These are phyloP conservation scores for Pristionchus exspectatus DNA, from an alignment of 2,888 invertebrate species.

Conservation along the genomic window DNA sequence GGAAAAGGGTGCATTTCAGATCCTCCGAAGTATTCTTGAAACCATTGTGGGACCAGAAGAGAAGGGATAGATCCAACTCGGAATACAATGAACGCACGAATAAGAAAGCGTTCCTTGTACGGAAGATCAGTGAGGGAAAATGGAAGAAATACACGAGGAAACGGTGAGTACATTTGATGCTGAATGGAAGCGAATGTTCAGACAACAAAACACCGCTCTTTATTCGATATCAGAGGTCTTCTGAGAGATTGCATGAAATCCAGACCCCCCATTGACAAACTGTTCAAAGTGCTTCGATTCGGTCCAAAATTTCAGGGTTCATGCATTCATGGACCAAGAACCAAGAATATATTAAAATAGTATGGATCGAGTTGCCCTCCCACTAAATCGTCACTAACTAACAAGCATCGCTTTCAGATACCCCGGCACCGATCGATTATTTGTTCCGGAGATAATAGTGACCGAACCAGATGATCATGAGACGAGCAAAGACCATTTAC, in stretches of 20 bases:
- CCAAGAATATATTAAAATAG: too few relatives aligned
- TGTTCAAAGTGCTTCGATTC: too few relatives aligned
- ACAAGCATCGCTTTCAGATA: not conserved
- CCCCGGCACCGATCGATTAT: not conserved
- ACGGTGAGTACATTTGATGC: not conserved
- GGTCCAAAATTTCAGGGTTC: too few relatives aligned
- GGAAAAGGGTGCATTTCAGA: not conserved
- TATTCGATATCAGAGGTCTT: too few relatives aligned
- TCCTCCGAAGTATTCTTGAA: conserved; percentile 43
- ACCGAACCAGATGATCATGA: conserved; percentile 7
- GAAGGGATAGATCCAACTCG: conserved; percentile 48
- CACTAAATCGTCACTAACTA: not conserved
- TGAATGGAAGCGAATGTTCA: not conserved
- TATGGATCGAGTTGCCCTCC: not conserved
- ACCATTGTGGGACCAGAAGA: conserved; percentile 35
- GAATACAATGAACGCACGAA: conserved; percentile 69
- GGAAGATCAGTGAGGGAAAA: not conserved
- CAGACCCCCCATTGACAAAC: too few relatives aligned
- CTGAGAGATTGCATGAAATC: too few relatives aligned
- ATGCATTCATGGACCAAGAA: too few relatives aligned
- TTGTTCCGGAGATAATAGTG: conserved; percentile 49
- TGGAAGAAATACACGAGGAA: conserved; percentile 15
- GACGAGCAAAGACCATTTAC: conserved; percentile 20
- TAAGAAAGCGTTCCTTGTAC: conserved; percentile 49
- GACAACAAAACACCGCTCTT: not conserved